phyloP scores from a whole-genome alignment of 2,797 vertebrate genomes.

The Meriones psammophilus region DNA sequence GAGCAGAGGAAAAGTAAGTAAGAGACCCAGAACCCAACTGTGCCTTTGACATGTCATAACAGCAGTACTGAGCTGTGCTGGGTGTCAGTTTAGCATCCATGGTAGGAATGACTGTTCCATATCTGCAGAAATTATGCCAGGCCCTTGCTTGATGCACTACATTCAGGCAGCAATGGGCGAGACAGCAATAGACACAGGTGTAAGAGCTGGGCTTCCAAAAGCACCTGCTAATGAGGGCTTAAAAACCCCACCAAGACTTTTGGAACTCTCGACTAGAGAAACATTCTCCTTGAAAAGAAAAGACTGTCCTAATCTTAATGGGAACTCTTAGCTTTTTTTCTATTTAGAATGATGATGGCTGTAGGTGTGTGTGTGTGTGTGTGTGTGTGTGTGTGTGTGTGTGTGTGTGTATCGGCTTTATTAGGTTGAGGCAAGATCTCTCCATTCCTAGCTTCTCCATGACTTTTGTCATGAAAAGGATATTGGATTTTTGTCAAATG shows the following conservation, averaged over 20 bases:
- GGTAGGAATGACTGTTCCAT: neutral
- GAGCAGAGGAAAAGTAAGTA: neutral
- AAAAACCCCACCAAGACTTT: no score
- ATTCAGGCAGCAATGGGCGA: neutral
- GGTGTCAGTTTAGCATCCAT: neutral
- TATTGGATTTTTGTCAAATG: neutral
- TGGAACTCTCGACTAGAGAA: no score
- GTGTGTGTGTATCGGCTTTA: no score
- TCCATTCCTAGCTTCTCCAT: neutral
- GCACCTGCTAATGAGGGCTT: no score
- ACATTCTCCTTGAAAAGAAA: neutral
- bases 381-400: neutral
- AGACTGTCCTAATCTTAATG: neutral
- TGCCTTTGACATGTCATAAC: no score
- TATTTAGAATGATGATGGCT: neutral
- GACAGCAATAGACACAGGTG: neutral
- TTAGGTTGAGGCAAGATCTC: neutral
- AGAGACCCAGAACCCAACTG: neutral
- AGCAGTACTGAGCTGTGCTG: accelerated
- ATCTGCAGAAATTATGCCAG: neutral
- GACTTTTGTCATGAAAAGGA: neutral
- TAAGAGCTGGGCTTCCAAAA: neutral
- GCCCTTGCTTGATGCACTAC: neutral
- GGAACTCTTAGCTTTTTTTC: no score
- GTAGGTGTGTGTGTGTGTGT: no score